Evolutionary conservation across 1,140 invertebrate genomes (phyloP).

Genomic region (Oncopodura yosiiana): DNA sequence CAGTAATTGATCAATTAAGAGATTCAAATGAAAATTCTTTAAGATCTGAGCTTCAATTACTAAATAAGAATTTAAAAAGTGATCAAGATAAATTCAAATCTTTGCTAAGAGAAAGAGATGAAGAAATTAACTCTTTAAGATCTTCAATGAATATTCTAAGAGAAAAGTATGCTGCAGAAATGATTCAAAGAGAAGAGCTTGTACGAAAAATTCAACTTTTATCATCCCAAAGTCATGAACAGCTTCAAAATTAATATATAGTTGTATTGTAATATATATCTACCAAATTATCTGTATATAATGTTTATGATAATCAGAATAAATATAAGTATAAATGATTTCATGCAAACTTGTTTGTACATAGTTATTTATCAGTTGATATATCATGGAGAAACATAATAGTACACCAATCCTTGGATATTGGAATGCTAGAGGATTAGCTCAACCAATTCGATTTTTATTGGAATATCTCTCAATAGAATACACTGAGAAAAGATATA

Average conservation of each 20-base stretch:
- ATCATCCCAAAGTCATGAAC: neutral
- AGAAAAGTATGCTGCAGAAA: constrained; percentile 4
- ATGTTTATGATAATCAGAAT: neutral
- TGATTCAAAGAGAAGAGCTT: constrained; percentile 1
- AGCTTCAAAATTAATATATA: neutral
- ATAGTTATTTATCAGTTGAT: no score
- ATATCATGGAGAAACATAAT: no score
- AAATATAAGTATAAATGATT: neutral
- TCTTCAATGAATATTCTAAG: neutral
- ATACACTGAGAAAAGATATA: constrained; percentile 15
- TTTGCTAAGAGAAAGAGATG: neutral
- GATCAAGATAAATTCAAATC: constrained; percentile 4
- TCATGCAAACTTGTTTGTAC: neutral
- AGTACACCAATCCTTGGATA: no score
- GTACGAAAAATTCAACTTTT: constrained; percentile 7
- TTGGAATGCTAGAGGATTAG: no score
- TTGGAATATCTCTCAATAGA: constrained; percentile 17
- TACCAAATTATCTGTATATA: neutral
- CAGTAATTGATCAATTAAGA: constrained; percentile 3
- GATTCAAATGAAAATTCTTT: constrained; percentile 11
- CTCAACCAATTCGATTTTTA: constrained; percentile 15
- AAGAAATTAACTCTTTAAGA: constrained; percentile 8
- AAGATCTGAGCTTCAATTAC: neutral
- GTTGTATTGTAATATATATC: neutral
- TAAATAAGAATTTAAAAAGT: neutral